These are phyloP conservation scores for Sterrhoptilus dennistouni DNA, from an alignment of 2,113 vertebrate genomes.

Conservation along the genomic window DNA sequence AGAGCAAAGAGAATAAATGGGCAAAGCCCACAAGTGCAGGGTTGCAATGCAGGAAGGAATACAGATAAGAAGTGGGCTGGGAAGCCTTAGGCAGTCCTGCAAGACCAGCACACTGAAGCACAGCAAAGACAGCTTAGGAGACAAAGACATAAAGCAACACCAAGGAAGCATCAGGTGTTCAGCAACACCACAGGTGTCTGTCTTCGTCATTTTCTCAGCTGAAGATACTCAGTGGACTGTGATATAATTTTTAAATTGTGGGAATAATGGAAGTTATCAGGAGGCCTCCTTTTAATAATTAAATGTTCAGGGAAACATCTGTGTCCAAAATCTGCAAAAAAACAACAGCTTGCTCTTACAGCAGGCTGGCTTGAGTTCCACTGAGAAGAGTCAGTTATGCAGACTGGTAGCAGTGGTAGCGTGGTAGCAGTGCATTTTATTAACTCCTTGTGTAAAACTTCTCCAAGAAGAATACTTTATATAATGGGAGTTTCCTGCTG, in stretches of 20 bases:
- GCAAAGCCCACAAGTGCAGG: neutral
- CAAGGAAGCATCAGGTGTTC: neutral
- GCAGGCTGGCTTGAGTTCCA: neutral
- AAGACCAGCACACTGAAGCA: neutral
- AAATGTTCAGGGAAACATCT: neutral
- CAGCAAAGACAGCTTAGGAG: neutral
- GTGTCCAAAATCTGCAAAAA: neutral
- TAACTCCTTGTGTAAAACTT: neutral
- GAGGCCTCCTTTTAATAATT: neutral
- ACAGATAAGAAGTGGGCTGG: neutral
- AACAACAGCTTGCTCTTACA: neutral
- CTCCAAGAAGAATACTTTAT: neutral
- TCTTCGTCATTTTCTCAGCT: neutral
- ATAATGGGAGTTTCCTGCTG: neutral
- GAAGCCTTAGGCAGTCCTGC: neutral
- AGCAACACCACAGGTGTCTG: neutral
- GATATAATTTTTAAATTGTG: neutral
- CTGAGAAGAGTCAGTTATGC: neutral
- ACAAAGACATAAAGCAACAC: neutral
- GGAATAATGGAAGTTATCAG: neutral
- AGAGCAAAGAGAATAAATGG: neutral
- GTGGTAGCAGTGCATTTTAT: neutral
- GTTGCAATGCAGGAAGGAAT: neutral
- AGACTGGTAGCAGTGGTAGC: neutral
- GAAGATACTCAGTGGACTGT: neutral